Evolutionary conservation across 1,140 invertebrate genomes (phyloP).

Genomic region (Danaus melanippus): DNA sequence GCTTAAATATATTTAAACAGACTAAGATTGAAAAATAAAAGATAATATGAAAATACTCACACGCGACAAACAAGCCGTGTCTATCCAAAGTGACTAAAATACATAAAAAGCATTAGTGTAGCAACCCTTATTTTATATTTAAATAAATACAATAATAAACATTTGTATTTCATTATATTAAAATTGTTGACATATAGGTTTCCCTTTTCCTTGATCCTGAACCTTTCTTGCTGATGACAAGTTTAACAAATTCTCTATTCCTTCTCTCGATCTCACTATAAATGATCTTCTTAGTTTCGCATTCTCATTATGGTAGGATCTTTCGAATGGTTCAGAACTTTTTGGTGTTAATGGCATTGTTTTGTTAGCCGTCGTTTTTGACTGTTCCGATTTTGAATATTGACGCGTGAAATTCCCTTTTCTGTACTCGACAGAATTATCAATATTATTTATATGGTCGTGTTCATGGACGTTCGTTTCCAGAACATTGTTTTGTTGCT

Average conservation of each 20-base stretch:
- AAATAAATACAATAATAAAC: neutral
- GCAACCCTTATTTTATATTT: constrained; percentile 15
- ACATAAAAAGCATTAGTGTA: constrained; percentile 9
- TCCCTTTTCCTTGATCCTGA: constrained; percentile 39
- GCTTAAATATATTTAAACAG: constrained; percentile 5
- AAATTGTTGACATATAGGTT: constrained; percentile 34
- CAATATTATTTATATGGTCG: constrained; percentile 14
- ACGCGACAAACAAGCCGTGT: constrained; percentile 17
- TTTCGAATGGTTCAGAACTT: constrained; percentile 45
- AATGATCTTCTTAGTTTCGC: constrained; percentile 60
- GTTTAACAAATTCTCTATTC: constrained; percentile 57
- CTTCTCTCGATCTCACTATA: constrained; percentile 57
- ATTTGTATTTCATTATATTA: constrained; percentile 13
- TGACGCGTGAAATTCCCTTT: constrained; percentile 31
- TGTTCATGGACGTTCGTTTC: constrained; percentile 6
- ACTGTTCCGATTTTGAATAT: constrained; percentile 37
- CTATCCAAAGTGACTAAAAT: constrained; percentile 8
- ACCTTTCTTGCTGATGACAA: constrained; percentile 44
- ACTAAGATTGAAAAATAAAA: neutral
- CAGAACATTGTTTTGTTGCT: constrained; percentile 13
- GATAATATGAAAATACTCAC: constrained; percentile 13
- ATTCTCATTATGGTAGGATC: constrained; percentile 35
- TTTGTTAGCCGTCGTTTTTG: constrained; percentile 19
- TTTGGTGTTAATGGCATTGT: constrained; percentile 26
- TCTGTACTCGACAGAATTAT: constrained; percentile 40